Evolutionary conservation across 64 coral and sea anemone species (phyloP).

Genomic region (Platygyra sinensis): DNA sequence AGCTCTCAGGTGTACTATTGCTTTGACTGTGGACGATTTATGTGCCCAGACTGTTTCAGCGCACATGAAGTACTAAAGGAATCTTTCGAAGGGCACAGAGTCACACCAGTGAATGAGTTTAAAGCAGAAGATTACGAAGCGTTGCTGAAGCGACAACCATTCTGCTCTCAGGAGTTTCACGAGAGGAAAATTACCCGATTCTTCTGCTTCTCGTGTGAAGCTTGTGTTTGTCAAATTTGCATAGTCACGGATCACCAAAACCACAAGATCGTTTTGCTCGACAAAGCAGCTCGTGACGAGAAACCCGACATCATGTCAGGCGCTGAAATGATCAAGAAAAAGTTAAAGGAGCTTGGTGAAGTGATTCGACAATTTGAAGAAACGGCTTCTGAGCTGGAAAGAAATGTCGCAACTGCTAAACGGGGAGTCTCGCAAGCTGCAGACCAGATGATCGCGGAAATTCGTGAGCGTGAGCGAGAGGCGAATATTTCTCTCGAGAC

Average conservation of each 20-base stretch:
- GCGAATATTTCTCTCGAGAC: background rate
- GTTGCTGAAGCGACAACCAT: constrained; percentile 2
- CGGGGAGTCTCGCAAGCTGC: background rate
- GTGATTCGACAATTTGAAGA: background rate
- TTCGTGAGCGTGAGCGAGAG: background rate
- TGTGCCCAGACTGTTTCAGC: background rate
- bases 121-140: background rate
- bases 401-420: background rate
- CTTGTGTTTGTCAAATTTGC: constrained; percentile 24
- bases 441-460: background rate
- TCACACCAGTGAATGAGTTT: background rate
- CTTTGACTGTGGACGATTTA: constrained; percentile 7
- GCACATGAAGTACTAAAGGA: background rate
- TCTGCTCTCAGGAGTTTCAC: constrained; percentile 5
- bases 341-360: background rate
- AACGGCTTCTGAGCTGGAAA: background rate
- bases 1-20: background rate
- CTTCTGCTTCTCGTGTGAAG: constrained; percentile 7
- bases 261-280: background rate
- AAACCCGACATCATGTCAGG: background rate
- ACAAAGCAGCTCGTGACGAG: background rate
- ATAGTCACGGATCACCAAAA: constrained; percentile 13
- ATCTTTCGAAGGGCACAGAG: background rate
- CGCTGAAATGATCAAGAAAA: background rate
- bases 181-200: background rate